These are phyloP conservation scores for Aspidiotus destructor DNA, from an alignment of 2,888 invertebrate genomes.

Conservation along the genomic window DNA sequence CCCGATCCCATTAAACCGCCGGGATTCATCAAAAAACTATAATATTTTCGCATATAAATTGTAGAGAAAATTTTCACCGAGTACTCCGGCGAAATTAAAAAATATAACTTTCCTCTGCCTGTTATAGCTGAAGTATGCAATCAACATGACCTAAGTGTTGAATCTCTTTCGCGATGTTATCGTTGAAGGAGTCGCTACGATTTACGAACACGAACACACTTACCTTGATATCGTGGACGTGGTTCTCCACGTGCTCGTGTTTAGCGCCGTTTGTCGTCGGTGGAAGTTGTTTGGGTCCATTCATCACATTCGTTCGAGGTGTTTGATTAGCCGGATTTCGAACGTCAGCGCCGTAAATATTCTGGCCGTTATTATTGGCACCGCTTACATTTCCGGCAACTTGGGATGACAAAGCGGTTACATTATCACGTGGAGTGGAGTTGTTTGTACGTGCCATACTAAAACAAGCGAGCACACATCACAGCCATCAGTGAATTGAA, in stretches of 20 bases:
- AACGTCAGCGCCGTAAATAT: constrained; percentile 10
- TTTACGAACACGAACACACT: neutral
- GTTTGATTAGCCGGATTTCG: constrained; percentile 6
- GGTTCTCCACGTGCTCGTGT: constrained; percentile 26
- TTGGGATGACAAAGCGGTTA: constrained; percentile 8
- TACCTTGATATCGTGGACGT: constrained; percentile 25
- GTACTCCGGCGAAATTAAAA: no score
- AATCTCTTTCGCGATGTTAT: no score
- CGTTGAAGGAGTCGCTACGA: no score
- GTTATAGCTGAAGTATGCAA: no score
- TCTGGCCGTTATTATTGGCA: constrained; percentile 5
- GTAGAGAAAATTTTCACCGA: no score
- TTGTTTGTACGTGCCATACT: constrained; percentile 27
- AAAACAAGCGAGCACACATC: constrained; percentile 7
- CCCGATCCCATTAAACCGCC: no score
- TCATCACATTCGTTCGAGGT: constrained; percentile 19
- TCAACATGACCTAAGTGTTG: no score
- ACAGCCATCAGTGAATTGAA: neutral
- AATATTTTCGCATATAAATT: no score
- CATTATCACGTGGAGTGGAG: constrained; percentile 9
- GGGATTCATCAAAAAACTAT: no score
- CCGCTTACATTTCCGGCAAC: neutral
- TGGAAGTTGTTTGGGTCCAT: constrained; percentile 28
- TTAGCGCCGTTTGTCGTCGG: constrained; percentile 23
- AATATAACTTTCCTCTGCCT: no score